Evolutionary conservation across 2,888 invertebrate species (phyloP).

Genomic region (Cerceris rybyensis): DNA sequence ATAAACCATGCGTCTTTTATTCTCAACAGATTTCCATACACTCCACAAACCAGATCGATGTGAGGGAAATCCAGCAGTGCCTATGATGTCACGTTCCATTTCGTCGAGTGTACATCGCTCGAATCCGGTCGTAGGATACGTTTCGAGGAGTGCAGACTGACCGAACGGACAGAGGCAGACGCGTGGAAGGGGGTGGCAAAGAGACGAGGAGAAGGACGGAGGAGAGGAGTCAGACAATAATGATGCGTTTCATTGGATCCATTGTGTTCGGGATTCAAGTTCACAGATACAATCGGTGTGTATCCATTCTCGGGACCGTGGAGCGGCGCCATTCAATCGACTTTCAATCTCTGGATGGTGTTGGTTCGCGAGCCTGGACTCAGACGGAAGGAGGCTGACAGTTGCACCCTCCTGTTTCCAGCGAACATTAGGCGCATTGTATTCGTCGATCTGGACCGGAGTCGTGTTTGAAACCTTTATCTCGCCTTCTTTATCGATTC

Average conservation of each 20-base stretch:
- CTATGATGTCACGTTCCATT: too few species aligned
- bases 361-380: constrained; percentile 36
- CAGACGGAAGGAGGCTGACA: constrained; percentile 36
- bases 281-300: constrained; percentile 72
- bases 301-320: constrained; percentile 58
- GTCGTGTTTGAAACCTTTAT: constrained; percentile 22
- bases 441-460: constrained; percentile 51
- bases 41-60: too few species aligned
- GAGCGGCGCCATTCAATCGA: constrained; percentile 71
- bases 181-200: not conserved
- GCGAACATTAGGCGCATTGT: constrained; percentile 67
- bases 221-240: constrained; percentile 69
- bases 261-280: constrained; percentile 74
- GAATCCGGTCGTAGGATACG: not conserved
- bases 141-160: constrained; percentile 5
- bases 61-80: too few species aligned
- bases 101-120: not conserved
- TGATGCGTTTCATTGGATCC: constrained; percentile 75
- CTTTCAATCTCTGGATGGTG: constrained; percentile 71
- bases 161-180: not conserved
- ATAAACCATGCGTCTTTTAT: too few species aligned
- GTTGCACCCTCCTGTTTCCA: constrained; percentile 46
- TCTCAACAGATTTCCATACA: not conserved
- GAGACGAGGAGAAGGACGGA: constrained; percentile 12
- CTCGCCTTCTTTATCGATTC: constrained; percentile 27